A percentile compares a stretch with the other conserved stretches of the same genome.
phyloP scores from a whole-genome alignment of 2,888 invertebrate species.

The Drosophila percnosoma region DNA sequence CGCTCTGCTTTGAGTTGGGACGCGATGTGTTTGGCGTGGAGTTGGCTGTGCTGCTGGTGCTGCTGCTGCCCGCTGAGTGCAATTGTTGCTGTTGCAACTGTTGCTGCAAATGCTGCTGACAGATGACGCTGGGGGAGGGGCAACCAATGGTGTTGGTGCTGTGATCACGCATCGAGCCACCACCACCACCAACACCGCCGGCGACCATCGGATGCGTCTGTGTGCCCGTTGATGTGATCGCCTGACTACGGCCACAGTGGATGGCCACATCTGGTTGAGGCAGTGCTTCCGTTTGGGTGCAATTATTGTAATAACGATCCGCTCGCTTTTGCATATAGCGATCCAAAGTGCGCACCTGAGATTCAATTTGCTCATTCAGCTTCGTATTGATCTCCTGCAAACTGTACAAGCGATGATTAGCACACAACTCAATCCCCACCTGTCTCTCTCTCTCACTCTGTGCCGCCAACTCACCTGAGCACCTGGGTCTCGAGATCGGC shows the following conservation, averaged over 20 bases:
- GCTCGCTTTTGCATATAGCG: constrained; percentile 82
- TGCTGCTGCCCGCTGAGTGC: constrained; percentile 82
- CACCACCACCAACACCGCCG: neutral
- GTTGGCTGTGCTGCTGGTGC: constrained; percentile 84
- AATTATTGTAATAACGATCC: constrained; percentile 82
- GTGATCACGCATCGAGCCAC: constrained; percentile 66
- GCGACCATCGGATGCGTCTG: constrained; percentile 40
- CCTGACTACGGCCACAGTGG: constrained; percentile 7
- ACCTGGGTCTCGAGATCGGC: constrained; percentile 90
- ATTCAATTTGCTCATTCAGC: constrained; percentile 86
- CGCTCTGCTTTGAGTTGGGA: constrained; percentile 86
- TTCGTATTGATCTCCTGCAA: constrained; percentile 86
- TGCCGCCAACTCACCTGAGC: constrained; percentile 76
- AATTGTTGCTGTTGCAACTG: constrained; percentile 39
- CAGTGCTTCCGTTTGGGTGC: constrained; percentile 83
- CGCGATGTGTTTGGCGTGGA: constrained; percentile 84
- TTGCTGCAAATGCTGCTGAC: constrained; percentile 61
- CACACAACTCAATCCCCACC: neutral
- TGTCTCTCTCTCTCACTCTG: neutral
- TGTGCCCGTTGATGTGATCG: constrained; percentile 49
- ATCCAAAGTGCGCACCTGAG: constrained; percentile 83
- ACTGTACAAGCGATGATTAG: constrained; percentile 55
- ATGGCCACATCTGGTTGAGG: neutral
- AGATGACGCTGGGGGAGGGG: constrained; percentile 63
- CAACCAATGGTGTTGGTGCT: constrained; percentile 82